Base-by-base conservation (phyloP, 2,113 vertebrate genomes). In the Peromyscus maniculatus region DNA sequence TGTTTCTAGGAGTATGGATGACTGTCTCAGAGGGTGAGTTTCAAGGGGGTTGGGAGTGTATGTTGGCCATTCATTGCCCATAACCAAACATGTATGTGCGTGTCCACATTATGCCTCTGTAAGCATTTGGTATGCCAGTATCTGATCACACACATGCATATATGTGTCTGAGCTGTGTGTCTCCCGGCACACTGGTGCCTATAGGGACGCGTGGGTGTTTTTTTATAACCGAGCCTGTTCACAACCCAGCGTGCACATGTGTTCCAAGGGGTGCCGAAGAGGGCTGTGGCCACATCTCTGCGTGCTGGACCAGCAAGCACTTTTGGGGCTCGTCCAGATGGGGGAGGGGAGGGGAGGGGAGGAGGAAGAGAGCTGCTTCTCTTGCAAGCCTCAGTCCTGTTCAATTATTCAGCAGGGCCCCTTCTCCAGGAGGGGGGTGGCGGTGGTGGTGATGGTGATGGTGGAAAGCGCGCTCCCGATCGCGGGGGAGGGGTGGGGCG, bases 331-430 rank as follows among this genome's bases (percentile, higher is more conserved):
- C 72, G 64, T 84, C 92, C 95, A 67, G 96, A 94, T 92, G 94
- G 67, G 49, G 78, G 75, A 55, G 82, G 16, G 74, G 75, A 69
- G 92, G 91, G 74, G 43, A 46, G 17, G 89, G 75, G 77, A 31
- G 64, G 62, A 67, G 91, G 92, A 91, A 59, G 91, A 80, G 72
- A 82, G 59, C 82, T 36, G 97, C 92, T 52, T 92, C 92, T 91
- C 67, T 57, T 17, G 92, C 91, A 43, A 87, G 96, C 96, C 95
- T 97, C 93, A 59, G 95, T 92, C 96, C 90, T 69, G 94, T 93
- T 98, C 97, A 96, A 96, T 98, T 98, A 97, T 98, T 97, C 97
- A 97, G 96, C 96, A 96, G 95, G 95, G 96, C 92, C 97, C 97
- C 87, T 95, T 89, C 90, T 96, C 67, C 11, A 39, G 36, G 79